Evolutionary conservation across 2,113 vertebrate genomes (phyloP).

Genomic region (Illadopsis cleaveri): DNA sequence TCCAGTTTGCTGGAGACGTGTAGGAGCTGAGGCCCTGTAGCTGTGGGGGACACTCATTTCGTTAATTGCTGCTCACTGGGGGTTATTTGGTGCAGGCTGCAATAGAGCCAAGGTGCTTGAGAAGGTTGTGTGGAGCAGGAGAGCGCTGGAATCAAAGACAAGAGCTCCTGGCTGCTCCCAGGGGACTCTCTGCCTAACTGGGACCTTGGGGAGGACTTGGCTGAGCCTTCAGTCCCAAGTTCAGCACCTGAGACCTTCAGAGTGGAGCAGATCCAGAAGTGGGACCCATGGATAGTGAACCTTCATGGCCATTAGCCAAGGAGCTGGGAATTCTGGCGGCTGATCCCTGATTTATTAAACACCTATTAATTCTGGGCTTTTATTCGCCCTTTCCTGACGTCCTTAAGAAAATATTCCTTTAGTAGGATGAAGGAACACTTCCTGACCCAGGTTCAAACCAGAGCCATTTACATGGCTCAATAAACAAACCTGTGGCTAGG

Average conservation of each 20-base stretch:
- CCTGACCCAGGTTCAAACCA: constrained; percentile 27
- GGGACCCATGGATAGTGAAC: not conserved
- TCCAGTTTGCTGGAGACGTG: constrained; percentile 70
- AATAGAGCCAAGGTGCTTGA: constrained; percentile 43
- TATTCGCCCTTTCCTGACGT: not conserved
- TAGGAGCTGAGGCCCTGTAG: constrained; percentile 33
- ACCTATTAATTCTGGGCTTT: constrained; percentile 21
- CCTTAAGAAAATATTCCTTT: constrained; percentile 40
- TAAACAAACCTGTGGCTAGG: constrained; percentile 35
- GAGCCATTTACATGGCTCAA: constrained; percentile 30
- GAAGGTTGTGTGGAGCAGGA: constrained; percentile 54
- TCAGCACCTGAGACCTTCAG: not conserved
- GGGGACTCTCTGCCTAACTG: not conserved
- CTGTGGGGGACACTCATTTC: constrained; percentile 71
- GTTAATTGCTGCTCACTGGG: constrained; percentile 70
- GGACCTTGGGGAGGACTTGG: not conserved
- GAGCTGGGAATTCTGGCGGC: not conserved
- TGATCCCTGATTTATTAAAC: not conserved
- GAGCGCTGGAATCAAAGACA: constrained; percentile 40
- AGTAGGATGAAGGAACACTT: constrained; percentile 18
- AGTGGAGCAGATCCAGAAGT: not conserved
- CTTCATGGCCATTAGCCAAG: not conserved
- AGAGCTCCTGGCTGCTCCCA: not conserved
- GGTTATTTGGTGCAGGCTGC: constrained; percentile 58
- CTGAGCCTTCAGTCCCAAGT: not conserved